Conservation (phyloP, 2,888 invertebrate species). For the Acleris emargana region DNA sequence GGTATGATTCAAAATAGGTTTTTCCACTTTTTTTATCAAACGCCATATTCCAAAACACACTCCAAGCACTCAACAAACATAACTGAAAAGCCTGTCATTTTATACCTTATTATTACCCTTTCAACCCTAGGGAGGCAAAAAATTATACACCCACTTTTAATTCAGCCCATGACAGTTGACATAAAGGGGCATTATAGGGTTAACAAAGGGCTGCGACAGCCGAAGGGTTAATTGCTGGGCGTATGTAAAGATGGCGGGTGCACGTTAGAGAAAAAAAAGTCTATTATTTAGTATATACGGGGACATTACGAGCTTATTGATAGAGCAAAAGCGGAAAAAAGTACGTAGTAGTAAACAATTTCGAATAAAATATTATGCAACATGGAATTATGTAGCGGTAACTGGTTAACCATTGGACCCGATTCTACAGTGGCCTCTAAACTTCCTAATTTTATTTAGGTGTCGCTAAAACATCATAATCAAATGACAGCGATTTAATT, state of each 20-base stretch:
- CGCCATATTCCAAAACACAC: constrained; percentile 17
- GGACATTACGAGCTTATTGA: not conserved
- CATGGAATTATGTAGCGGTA: too few species aligned
- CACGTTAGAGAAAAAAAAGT: constrained; percentile 21
- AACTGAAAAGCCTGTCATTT: constrained; percentile 64
- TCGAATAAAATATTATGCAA: too few species aligned
- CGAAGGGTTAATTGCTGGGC: constrained; percentile 79
- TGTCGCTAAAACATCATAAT: too few species aligned
- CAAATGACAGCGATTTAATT: too few species aligned
- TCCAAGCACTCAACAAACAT: constrained; percentile 23
- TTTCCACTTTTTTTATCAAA: not conserved
- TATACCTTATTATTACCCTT: constrained; percentile 69
- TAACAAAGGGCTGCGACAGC: constrained; percentile 74
- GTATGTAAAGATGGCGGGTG: constrained; percentile 59
- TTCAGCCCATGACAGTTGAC: constrained; percentile 79
- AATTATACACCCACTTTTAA: constrained; percentile 77
- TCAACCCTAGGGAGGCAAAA: constrained; percentile 66
- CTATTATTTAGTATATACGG: constrained; percentile 7
- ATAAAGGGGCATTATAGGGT: constrained; percentile 76
- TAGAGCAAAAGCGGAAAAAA: not conserved
- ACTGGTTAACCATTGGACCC: too few species aligned
- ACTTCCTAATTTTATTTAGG: too few species aligned
- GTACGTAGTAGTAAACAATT: too few species aligned
- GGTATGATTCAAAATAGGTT: too few species aligned
- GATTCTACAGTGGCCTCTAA: too few species aligned